Base-by-base conservation (phyloP, 2,113 vertebrate species). In the Promerops cafer region DNA sequence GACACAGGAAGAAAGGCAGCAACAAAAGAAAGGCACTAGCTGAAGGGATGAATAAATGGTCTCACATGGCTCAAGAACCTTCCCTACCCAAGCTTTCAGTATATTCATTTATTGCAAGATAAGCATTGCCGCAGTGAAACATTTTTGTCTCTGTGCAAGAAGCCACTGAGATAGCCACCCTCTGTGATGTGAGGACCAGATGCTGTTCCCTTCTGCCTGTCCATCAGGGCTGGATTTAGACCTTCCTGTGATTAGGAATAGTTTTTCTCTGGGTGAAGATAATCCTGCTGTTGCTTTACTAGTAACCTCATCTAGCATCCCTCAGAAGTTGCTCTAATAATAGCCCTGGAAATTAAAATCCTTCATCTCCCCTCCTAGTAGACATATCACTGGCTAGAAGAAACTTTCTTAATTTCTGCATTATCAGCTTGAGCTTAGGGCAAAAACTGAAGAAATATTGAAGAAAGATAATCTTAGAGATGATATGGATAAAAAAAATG, bases 371-470 rank as follows among this genome's bases (percentile, higher is more conserved):
- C 12, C 5, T 27, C 22, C 26, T 72, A 52, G 30, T 27, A 90
- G 50, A 77, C 9, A 5, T 42, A 70, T 40, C 14, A 33, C 21
- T 71, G 61, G 19, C 61, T 60, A 52, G 52, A 63, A 90, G 59
- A 59, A 89, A 24, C 40, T 53, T 76, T 60, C 57, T 70, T 52
- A 8, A 44, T 78, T 90, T 85, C 66, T 92, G 19, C 33, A 11
- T 40, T 54, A 52, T 77, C 52, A 70, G 9, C 35, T 75, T 83
- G 39, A 93, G 20, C 33, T 90, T 71, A 68, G 68, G 71, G 31
- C 27, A 83, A 87, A 79, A 93, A 44, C 39, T 44, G 76, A 87
- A 94, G 83, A 92, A 83, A 90, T 92, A 90, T 16, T 87, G 24
- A 83, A 78, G 39, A 49, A 57, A 90, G 63, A 74, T 90, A 33